Evolutionary conservation across 2,797 vertebrate genomes (phyloP).

Genomic region (Chaetophractus vellerosus): DNA sequence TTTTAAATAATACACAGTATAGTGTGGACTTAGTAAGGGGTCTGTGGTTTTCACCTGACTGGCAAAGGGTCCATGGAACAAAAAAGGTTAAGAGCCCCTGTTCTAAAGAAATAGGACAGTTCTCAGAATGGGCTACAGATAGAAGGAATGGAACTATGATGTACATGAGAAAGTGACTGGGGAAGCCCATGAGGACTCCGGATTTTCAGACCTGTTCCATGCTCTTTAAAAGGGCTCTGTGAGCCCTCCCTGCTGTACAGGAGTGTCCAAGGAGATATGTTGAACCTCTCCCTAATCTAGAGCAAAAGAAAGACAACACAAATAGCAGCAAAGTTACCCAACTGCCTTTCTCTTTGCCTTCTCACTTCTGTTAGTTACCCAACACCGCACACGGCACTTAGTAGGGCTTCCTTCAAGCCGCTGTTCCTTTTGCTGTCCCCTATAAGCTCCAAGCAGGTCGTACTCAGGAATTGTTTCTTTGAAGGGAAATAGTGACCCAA

Average conservation of each 20-base stretch:
- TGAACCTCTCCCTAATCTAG: background rate
- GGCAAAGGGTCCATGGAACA: too few relatives aligned
- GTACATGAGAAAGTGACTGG: background rate
- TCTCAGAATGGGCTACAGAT: background rate
- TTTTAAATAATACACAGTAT: too few relatives aligned
- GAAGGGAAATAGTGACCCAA: background rate
- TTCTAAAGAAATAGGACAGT: background rate
- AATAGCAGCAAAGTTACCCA: background rate
- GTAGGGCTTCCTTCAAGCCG: background rate
- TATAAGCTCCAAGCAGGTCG: background rate
- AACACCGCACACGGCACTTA: rapidly evolving
- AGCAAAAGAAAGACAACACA: background rate
- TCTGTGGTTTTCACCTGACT: too few relatives aligned
- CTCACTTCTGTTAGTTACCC: background rate
- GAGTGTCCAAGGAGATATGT: background rate
- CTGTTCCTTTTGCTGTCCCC: background rate
- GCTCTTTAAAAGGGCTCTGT: background rate
- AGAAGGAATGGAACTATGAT: background rate
- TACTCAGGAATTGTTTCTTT: background rate
- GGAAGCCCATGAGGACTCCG: background rate
- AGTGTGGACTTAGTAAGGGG: too few relatives aligned
- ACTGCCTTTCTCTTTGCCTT: background rate
- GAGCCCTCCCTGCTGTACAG: background rate
- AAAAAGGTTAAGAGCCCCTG: too few relatives aligned
- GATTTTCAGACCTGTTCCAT: background rate